phyloP scores from a whole-genome alignment of 2,797 vertebrate genomes.

The Leucoraja ocellata region DNA sequence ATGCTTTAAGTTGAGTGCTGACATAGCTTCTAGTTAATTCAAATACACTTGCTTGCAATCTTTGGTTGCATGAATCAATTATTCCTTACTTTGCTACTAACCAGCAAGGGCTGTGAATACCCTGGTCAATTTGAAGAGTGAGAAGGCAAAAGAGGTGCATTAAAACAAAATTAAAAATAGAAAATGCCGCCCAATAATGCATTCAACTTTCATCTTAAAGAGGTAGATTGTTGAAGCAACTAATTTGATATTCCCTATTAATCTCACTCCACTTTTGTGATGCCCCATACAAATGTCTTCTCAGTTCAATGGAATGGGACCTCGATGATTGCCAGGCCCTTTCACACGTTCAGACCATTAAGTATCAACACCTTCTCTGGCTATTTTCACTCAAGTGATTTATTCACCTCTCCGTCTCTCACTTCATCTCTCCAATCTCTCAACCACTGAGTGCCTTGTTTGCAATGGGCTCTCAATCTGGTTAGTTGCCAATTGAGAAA shows the following conservation, averaged over 20 bases:
- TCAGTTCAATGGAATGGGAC: not conserved
- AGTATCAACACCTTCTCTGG: no score
- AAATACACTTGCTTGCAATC: not conserved
- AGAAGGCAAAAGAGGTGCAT: not conserved
- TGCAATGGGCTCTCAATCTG: not conserved
- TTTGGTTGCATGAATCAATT: not conserved
- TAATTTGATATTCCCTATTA: no score
- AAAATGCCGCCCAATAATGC: not conserved
- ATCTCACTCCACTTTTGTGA: no score
- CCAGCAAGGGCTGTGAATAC: not conserved
- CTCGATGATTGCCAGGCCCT: not conserved
- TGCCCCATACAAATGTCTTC: not conserved
- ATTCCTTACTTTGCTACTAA: not conserved
- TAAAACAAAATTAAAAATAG: not conserved
- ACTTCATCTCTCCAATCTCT: not conserved
- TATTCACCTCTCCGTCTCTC: no score
- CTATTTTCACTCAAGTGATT: no score
- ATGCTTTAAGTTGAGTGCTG: not conserved
- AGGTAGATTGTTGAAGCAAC: not conserved
- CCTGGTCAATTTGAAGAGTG: not conserved
- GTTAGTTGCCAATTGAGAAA: not conserved
- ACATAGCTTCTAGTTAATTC: not conserved
- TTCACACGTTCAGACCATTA: no score
- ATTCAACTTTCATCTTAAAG: not conserved
- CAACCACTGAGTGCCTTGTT: no score